Base-by-base conservation (phyloP, 2,113 vertebrate genomes). In the Rhynchomys soricoides region DNA sequence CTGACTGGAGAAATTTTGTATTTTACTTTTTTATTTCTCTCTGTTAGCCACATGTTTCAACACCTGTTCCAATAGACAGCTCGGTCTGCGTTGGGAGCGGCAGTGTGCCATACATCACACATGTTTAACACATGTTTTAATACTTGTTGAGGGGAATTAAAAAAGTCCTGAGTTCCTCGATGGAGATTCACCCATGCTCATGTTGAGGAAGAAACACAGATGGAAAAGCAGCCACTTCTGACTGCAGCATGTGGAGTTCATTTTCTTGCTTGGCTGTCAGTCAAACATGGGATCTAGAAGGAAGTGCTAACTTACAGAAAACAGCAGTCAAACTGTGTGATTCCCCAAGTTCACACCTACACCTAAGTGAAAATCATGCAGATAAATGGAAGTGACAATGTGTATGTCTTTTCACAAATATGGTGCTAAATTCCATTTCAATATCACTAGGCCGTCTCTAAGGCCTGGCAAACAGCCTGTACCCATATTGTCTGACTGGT, bases 221-320 rank as follows among this genome's bases (percentile, higher is more conserved):
- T 88, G 81, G 43, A 92, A 55, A 9, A n/a, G 24, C 43, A 88
- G 31, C 52, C 77, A 21, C 55, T 85, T 90, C 70, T 73, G 95
- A 73, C 94, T 24, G 11, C 87, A 95, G 66, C 94, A 81, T 92
- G 92, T 92, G 85, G 91, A 90, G 87, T 62, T 97, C 93, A 78
- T 96, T 96, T 94, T 93, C 92, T 90, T 43, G 13, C 62, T 93
- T 95, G 87, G 70, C 83, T 96, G 75, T 95, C 94, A 92, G 45
- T 97, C 91, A 94, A 55, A 85, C 29, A 50, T 40, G 48, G 52
- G 12, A 86, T 93, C 21, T 71, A 86, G 66, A 88, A 90, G 85
- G 85, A 96, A 97, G 52, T 26, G 3, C 71, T 66, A 70, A 96
- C 73, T 93, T 92, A 86, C 64, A 68, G 82, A 89, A 95, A 97